Evolutionary conservation across 2,113 vertebrate genomes (phyloP), one percentile per base, ranked within the genome.

Genomic region (Epinephelus fuscoguttatus): DNA sequence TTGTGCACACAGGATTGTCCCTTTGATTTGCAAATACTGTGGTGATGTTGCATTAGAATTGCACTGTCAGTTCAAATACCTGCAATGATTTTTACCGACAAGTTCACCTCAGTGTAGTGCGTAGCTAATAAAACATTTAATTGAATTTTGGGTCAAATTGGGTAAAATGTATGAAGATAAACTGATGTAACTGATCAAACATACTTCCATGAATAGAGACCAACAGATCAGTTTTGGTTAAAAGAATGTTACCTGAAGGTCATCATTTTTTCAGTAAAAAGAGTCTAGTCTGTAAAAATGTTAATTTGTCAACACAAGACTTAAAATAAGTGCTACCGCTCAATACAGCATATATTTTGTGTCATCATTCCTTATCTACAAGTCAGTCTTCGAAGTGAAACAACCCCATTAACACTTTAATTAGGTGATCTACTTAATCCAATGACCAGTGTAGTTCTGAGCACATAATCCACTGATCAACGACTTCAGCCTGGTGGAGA

Each of bases 391-490:
- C 17, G 40, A 61, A 70, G 63, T 45, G n/a, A 77, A 78, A 56
- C 50, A 77, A 67, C 62, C 4, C 37, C 30, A 56, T 56, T 57
- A 61, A 61, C 33, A 40, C 45, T 8, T 64, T 53, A 64, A 75
- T 70, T 55, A 18, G 30, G 6, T 50, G 27, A 63, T 60, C 30
- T 3, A 4, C 25, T 47, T 75, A 83, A 83, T 70, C 47, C 60
- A 67, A 21, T 56, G n/a, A n/a, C 18, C 6, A 19, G 47, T 25
- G 33, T 21, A 42, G 64, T 17, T n/a, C 25, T 19, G 23, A 81
- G 57, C 0, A 70, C 53, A 61, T 9, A 62, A 70, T 27, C 12
- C 61, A 72, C 12, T 55, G 9, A 74, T 70, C 6, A 52, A 14
- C 50, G 21, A 19, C 68, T 76, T 40, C 11, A 76, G 18, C 33